Evolutionary conservation across 2,888 invertebrate species (phyloP).

Genomic region (Eumacrocentrus americanus): DNA sequence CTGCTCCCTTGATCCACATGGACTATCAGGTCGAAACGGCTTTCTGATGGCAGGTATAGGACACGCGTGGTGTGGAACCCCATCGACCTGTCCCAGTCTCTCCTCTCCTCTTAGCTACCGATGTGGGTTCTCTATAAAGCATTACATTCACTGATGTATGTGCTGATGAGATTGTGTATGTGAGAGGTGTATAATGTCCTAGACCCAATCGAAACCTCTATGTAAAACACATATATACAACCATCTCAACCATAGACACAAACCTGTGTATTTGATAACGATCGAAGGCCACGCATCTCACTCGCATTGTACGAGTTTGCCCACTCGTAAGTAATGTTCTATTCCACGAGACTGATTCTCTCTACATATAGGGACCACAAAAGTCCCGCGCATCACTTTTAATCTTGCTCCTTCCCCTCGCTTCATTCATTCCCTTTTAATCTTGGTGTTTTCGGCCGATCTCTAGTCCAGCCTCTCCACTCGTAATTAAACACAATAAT

Average conservation of each 20-base stretch:
- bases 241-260: constrained; percentile 6
- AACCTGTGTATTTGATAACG: constrained; percentile 19
- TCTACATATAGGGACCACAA: constrained; percentile 20
- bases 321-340: constrained; percentile 43
- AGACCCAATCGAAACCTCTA: background rate
- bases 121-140: background rate
- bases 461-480: constrained; percentile 8
- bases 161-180: background rate
- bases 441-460: constrained; percentile 5
- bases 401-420: too few relatives aligned
- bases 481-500: constrained; percentile 27
- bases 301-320: constrained; percentile 41
- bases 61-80: constrained; percentile 12
- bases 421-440: constrained; percentile 4
- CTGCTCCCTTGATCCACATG: background rate
- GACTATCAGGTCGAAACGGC: background rate
- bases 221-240: constrained; percentile 3
- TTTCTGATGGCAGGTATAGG: background rate
- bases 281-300: constrained; percentile 24
- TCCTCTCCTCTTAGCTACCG: constrained; percentile 15
- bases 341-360: constrained; percentile 36
- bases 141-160: background rate
- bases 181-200: background rate
- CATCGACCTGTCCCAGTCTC: constrained; percentile 1
- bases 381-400: constrained; percentile 25